Base-by-base conservation (phyloP, 2,888 invertebrate species). In the Tinea trinotella region DNA sequence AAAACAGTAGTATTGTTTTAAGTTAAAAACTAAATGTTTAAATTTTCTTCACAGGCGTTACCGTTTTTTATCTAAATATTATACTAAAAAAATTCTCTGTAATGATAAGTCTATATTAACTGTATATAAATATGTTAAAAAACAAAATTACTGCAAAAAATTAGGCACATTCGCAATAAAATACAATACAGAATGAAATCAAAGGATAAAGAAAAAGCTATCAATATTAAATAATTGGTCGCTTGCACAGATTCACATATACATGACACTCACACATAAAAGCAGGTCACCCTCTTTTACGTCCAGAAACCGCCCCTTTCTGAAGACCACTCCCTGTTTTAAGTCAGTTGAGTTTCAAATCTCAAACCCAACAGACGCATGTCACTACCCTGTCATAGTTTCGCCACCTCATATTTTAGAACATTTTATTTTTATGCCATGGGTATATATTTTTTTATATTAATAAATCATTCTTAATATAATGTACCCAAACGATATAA, bases 401-500 rank as follows among this genome's bases (percentile, higher is more conserved):
- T 10, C 30, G 30, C n/a, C 30, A 30, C 30, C 7, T 30, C 46
- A 46, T 13, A n/a, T 18, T 48, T 12, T 12, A 48, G n/a, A 24
- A 15, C 52, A 13, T 7, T 30, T 58, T 49, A 13, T 7, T 30
- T 58, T 49, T 15, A 46, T 15, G 19, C 46, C 12, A 46, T 46
- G 46, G 40, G 40, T 6, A 46, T 46, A 18, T 3, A 46, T 9
- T 18, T 18, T 44, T 20, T 35, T 20, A n/a, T n/a, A n/a, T n/a
- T n/a, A n/a, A n/a, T 24, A 9, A 15, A 48, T 12, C 3, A 40
- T 48, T 48, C 24, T 7, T 24, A 58, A 59, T 77, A 82, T 75
- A 68, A 85, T 85, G 84, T 81, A 81, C 76, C 84, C 84, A 49
- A 76, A 74, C 61, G 82, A 80, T 40, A 66, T 63, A 10, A 84